Evolutionary conservation across 2,888 invertebrate species (phyloP).

Genomic region (Lasioglossum zephyrum): DNA sequence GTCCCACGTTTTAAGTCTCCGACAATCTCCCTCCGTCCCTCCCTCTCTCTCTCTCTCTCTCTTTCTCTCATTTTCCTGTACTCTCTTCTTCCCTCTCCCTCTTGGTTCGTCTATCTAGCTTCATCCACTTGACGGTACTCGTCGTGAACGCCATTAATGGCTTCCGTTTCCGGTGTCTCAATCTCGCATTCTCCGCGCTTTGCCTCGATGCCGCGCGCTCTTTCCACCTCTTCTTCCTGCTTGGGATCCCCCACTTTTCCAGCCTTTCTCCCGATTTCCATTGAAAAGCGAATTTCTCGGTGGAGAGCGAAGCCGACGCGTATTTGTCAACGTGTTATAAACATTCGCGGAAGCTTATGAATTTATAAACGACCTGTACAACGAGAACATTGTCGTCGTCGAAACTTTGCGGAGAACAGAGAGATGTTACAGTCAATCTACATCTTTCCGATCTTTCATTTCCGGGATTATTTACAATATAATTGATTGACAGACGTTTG

Average conservation of each 20-base stretch:
- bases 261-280: slow-evolving; percentile 20
- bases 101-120: slow-evolving; percentile 40
- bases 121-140: slow-evolving; percentile 65
- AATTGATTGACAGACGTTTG: neutral
- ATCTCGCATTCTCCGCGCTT: slow-evolving; percentile 70
- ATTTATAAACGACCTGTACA: neutral
- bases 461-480: neutral
- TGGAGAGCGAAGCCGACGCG: slow-evolving; percentile 24
- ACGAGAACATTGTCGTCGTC: neutral
- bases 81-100: neutral
- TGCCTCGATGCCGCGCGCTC: slow-evolving; percentile 49
- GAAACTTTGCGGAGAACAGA: neutral
- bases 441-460: neutral
- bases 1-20: slow-evolving; percentile 10
- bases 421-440: neutral
- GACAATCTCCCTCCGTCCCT: neutral
- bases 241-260: slow-evolving; percentile 9
- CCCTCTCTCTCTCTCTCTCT: neutral
- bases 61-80: neutral
- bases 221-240: slow-evolving; percentile 9
- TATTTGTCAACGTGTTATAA: slow-evolving; percentile 13
- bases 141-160: slow-evolving; percentile 77
- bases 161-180: slow-evolving; percentile 81
- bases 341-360: neutral
- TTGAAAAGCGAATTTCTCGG: slow-evolving; percentile 25